Conservation (phyloP, 1,140 invertebrate species). For the Brachionus rubens region DNA sequence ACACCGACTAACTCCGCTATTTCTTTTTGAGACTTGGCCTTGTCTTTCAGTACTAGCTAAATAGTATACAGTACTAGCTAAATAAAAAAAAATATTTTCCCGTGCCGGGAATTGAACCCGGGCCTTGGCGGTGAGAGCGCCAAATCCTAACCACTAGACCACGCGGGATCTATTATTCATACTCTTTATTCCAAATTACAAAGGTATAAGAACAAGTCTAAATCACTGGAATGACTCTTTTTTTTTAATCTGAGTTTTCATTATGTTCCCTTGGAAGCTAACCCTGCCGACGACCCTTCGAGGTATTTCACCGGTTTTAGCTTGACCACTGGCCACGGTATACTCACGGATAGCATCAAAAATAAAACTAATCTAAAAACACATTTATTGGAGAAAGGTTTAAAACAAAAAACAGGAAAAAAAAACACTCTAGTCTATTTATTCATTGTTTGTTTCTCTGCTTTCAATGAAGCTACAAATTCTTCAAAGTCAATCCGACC, state of each 20-base stretch:
- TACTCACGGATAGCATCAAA: no score
- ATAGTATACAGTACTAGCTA: no score
- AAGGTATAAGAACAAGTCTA: no score
- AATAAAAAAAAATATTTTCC: neutral
- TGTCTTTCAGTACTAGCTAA: no score
- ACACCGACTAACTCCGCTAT: no score
- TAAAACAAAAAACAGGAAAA: neutral
- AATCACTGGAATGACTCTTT: no score
- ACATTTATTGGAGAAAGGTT: neutral
- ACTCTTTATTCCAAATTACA: neutral
- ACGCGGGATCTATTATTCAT: neutral
- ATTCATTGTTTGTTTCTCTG: slow-evolving; percentile 22
- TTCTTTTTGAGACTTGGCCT: no score
- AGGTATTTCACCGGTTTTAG: no score
- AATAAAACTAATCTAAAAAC: neutral
- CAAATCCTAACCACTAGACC: slow-evolving; percentile 27
- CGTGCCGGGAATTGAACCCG: slow-evolving; percentile 20
- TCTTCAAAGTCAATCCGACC: slow-evolving; percentile 43
- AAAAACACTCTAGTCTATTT: neutral
- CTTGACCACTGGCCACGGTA: no score
- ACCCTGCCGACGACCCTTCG: no score
- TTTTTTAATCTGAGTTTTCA: no score
- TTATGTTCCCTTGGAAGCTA: no score
- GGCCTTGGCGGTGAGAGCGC: slow-evolving; percentile 19
- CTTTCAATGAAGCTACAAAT: slow-evolving; percentile 43